phyloP scores from a whole-genome alignment of 1,140 invertebrate genomes.

The Diploscapter pachys region DNA sequence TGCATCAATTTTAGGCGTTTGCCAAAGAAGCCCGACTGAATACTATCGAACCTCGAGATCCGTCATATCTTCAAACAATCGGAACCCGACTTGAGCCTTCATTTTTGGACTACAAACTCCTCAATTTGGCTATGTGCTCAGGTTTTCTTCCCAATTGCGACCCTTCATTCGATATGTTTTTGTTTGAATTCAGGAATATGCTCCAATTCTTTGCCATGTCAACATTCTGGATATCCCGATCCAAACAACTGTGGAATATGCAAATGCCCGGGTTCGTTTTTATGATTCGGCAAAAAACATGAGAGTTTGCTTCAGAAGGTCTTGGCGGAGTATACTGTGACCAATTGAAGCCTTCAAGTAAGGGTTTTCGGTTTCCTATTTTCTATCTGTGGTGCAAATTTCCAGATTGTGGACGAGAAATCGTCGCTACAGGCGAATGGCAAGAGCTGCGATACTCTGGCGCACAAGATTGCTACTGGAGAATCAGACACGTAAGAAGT shows the following conservation, averaged over 20 bases:
- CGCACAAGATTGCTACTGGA: too few species aligned
- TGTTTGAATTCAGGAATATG: conserved; percentile 10
- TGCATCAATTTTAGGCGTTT: conserved; percentile 19
- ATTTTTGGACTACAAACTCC: conserved; percentile 31
- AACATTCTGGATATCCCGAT: conserved; percentile 42
- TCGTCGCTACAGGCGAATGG: too few species aligned
- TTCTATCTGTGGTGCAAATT: too few species aligned
- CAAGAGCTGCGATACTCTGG: too few species aligned
- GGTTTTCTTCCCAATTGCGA: background rate
- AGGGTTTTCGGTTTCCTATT: too few species aligned
- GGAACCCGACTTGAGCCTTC: conserved; percentile 33
- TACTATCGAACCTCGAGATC: conserved; percentile 29
- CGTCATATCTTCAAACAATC: conserved; percentile 30
- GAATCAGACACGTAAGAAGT: too few species aligned
- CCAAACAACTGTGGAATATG: conserved; percentile 42
- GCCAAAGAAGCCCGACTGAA: conserved; percentile 12
- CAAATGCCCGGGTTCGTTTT: background rate
- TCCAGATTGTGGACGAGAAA: too few species aligned
- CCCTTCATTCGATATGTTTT: background rate
- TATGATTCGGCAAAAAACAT: background rate
- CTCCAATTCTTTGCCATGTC: conserved; percentile 10
- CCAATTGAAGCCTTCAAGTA: too few species aligned
- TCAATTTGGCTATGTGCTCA: conserved; percentile 24
- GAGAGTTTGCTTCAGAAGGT: too few species aligned
- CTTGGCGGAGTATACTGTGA: too few species aligned